These are phyloP conservation scores for Epinephelus coioides DNA, from an alignment of 2,797 vertebrate species.

Conservation along the genomic window DNA sequence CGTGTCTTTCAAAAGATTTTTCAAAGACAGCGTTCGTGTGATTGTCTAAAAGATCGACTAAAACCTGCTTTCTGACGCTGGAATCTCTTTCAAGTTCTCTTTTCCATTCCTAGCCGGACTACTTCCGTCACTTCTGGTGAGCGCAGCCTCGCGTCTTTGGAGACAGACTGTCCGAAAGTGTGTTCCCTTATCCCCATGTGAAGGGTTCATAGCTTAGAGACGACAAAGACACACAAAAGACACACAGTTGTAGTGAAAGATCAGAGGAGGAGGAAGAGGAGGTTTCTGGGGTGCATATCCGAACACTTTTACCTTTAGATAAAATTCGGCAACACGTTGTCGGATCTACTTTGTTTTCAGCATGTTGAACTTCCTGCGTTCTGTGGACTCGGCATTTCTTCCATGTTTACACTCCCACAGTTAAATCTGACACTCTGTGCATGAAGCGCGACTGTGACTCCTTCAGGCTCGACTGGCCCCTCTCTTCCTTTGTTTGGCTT, in stretches of 20 bases:
- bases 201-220: background rate
- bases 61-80: no score
- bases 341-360: no score
- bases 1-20: background rate
- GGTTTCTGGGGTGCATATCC: background rate
- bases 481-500: constrained; percentile 43
- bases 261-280: background rate
- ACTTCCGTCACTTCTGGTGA: background rate
- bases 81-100: background rate
- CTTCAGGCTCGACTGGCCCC: constrained; percentile 9
- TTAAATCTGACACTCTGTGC: constrained; percentile 18
- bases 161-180: background rate
- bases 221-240: constrained; percentile 3
- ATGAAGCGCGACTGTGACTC: background rate
- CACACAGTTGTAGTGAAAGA: constrained; percentile 1
- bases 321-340: no score
- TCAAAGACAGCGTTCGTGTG: background rate
- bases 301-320: background rate
- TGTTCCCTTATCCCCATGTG: background rate
- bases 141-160: background rate
- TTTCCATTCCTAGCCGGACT: background rate
- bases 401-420: constrained; percentile 21
- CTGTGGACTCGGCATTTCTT: background rate
- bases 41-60: background rate
- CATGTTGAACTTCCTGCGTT: no score